A percentile compares a stretch with the other conserved stretches of the same genome.
Evolutionary conservation across 2,888 invertebrate species (phyloP).

Genomic region (Andrena flavipes): DNA sequence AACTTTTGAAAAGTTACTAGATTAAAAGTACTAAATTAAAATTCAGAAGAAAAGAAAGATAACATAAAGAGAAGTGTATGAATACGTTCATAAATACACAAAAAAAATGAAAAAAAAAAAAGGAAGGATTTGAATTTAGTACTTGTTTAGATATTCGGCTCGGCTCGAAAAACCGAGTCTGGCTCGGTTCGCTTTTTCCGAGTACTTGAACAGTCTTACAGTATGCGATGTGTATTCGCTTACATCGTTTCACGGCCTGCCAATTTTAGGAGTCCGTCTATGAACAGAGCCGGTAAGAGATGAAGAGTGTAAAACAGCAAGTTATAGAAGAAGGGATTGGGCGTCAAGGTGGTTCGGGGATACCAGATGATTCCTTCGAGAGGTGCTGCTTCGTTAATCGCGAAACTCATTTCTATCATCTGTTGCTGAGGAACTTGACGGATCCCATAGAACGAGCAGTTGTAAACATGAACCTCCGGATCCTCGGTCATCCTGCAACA

Average conservation of each 20-base stretch:
- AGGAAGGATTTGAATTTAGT: too few species aligned
- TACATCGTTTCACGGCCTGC: conserved; percentile 90
- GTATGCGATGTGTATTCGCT: conserved; percentile 75
- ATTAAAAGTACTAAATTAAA: too few species aligned
- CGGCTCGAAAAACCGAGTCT: too few species aligned
- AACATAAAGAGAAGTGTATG: too few species aligned
- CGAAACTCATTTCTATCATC: conserved; percentile 87
- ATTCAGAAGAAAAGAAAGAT: too few species aligned
- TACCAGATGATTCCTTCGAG: conserved; percentile 90
- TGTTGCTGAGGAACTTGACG: conserved; percentile 89
- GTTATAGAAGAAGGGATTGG: conserved; percentile 88
- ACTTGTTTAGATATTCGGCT: too few species aligned
- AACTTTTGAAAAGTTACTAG: too few species aligned
- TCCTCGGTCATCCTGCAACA: conserved; percentile 75
- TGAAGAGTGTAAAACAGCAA: conserved; percentile 90
- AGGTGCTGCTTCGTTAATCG: conserved; percentile 87
- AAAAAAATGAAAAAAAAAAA: too few species aligned
- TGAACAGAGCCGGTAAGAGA: conserved; percentile 91
- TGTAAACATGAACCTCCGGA: conserved; percentile 89
- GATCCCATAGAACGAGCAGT: conserved; percentile 91
- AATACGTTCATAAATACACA: too few species aligned
- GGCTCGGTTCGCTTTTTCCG: too few species aligned
- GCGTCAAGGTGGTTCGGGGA: conserved; percentile 87
- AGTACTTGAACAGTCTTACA: too few species aligned
- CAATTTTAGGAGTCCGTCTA: conserved; percentile 89